Conservation (phyloP, 2,797 vertebrate genomes). For the Sphenopsis melanotis region DNA sequence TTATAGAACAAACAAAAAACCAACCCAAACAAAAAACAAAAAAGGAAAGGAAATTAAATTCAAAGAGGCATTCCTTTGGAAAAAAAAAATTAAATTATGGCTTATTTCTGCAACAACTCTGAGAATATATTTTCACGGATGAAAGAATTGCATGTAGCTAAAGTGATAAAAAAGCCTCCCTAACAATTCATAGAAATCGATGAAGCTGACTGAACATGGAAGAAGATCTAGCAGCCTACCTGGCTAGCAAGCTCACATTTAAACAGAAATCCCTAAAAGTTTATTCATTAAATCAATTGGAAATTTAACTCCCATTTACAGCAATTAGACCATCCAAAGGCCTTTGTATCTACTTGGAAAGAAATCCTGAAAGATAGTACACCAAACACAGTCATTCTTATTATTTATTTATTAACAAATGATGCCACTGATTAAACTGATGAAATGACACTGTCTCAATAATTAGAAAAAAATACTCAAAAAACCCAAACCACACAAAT, state of each 20-base stretch:
- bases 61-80: background rate
- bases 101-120: background rate
- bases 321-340: background rate
- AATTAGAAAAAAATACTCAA: background rate
- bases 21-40: background rate
- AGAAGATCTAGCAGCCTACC: background rate
- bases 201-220: background rate
- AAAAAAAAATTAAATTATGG: background rate
- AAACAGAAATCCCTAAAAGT: background rate
- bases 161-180: background rate
- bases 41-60: background rate
- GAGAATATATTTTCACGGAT: background rate
- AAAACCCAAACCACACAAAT: background rate
- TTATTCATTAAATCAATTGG: background rate
- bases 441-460: background rate
- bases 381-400: background rate
- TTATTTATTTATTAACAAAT: background rate
- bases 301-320: background rate
- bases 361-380: background rate
- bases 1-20: background rate
- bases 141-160: background rate
- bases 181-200: background rate
- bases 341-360: background rate
- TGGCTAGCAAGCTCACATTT: background rate
- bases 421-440: background rate